Base-by-base conservation (phyloP, 1,140 invertebrate genomes). In the Drosophila grimshawi region DNA sequence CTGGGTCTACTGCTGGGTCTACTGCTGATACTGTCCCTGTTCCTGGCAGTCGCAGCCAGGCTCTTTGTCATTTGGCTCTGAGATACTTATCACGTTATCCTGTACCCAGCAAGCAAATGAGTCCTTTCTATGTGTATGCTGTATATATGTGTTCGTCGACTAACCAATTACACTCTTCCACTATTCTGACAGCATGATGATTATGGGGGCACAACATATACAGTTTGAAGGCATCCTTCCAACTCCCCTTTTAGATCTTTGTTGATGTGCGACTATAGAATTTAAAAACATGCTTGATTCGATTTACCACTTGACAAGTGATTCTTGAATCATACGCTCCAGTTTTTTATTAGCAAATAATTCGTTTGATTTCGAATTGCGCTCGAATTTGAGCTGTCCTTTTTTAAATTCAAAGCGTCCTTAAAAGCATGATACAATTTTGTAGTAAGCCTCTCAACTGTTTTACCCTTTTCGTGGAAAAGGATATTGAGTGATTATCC, bases 321-420 rank as follows among this genome's bases (percentile, higher is more conserved):
- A 19, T 19, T 19, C 65, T 67, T 41, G 48, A 67, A 76, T 63
- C 64, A 75, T 59, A 29, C 30, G 37, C 51, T 11, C 80, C 41
- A 51, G 60, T 37, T 59, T 77, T 83, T 69, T 83, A 80, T 69
- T 52, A 69, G 74, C 48, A 49, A 77, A 63, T 71, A 69, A 68
- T 48, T n/a, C 53, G 33, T 39, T 61, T 70, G 67, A 71, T 65
- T 71, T 57, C n/a, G 43, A 33, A 10, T 11, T 45, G 37, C 60
- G 33, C 51, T 11, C 4, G 46, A 70, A 63, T 39, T 60, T 43
- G 49, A 19, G 59, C 41, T 63, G 41, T 33, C n/a, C 11, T 68
- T 43, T 41, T 32, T 7, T 32, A 41, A 41, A 29, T 32, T 45
- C 41, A 3, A 32, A 8, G 3, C 41, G 4, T 32, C 39, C 62